Evolutionary conservation across 2,888 invertebrate genomes (phyloP).

Genomic region (Folsomia manolachei): DNA sequence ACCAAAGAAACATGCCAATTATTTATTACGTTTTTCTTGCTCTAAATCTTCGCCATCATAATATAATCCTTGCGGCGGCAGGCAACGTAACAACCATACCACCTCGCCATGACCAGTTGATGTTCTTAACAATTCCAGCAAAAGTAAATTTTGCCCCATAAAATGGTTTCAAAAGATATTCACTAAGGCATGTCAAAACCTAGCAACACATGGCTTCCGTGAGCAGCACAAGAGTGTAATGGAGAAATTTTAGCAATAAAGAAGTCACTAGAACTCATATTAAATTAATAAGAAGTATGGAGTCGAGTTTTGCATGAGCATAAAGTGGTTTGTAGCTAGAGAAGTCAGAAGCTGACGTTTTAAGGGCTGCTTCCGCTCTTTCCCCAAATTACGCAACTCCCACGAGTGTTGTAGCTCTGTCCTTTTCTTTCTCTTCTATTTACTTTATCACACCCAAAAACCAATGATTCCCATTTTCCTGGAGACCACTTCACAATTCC

Average conservation of each 20-base stretch:
- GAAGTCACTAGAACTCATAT: slow-evolving; percentile 7
- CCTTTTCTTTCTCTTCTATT: background rate
- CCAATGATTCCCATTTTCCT: background rate
- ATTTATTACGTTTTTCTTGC: background rate
- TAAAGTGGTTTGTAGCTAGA: slow-evolving; percentile 9
- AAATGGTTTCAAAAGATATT: too few species aligned
- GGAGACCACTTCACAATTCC: background rate
- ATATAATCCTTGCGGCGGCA: too few species aligned
- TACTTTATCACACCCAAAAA: background rate
- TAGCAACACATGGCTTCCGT: background rate
- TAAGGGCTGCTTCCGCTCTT: slow-evolving; percentile 10
- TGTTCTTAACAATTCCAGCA: background rate
- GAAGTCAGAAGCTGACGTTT: slow-evolving; percentile 1
- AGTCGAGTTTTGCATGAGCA: slow-evolving; percentile 2
- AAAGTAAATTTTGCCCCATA: background rate
- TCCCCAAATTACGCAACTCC: slow-evolving; percentile 7
- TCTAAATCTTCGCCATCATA: too few species aligned
- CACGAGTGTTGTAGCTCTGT: background rate
- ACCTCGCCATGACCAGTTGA: background rate
- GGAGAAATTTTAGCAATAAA: slow-evolving; percentile 11
- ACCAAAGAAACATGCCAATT: background rate
- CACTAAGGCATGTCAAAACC: too few species aligned
- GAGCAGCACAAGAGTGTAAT: background rate
- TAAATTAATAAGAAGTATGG: background rate
- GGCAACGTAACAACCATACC: too few species aligned